A percentile compares a stretch with the other conserved stretches of the same genome.
phyloP scores from a whole-genome alignment of 2,888 invertebrate species.

The Seira sanloemensis region DNA sequence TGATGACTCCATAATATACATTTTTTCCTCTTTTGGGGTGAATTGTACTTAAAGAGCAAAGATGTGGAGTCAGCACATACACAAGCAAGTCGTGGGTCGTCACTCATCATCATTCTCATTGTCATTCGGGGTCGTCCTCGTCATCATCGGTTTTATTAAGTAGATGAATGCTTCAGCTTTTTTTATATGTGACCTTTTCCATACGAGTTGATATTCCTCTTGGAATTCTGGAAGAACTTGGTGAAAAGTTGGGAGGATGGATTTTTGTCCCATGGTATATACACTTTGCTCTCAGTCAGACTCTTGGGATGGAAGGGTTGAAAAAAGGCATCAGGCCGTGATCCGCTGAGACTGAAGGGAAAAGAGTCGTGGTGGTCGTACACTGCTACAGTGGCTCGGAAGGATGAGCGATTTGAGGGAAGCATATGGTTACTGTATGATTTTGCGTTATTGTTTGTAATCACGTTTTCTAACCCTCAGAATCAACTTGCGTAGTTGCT shows the following conservation, averaged over 20 bases:
- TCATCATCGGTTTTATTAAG: neutral
- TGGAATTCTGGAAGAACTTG: neutral
- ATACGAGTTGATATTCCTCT: neutral
- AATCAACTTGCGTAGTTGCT: too few relatives aligned
- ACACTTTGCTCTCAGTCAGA: too few relatives aligned
- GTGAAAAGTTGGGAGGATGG: neutral
- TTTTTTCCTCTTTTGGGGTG: neutral
- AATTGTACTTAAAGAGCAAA: neutral
- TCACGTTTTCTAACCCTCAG: slow-evolving; percentile 42
- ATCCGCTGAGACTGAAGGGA: neutral
- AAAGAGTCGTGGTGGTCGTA: neutral
- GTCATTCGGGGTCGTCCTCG: neutral
- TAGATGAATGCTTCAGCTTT: too few relatives aligned
- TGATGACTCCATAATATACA: neutral
- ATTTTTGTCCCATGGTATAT: neutral
- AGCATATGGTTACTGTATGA: slow-evolving; percentile 45
- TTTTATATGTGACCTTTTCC: neutral
- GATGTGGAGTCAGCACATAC: too few relatives aligned
- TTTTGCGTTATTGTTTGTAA: slow-evolving; percentile 35
- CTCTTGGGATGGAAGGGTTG: neutral
- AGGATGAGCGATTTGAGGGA: slow-evolving; percentile 33
- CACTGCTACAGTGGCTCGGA: too few relatives aligned
- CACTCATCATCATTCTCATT: neutral
- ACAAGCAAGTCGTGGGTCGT: neutral
- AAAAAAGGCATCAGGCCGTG: neutral